Conservation (phyloP, 2,113 vertebrate genomes). For the Plecotus auritus region DNA sequence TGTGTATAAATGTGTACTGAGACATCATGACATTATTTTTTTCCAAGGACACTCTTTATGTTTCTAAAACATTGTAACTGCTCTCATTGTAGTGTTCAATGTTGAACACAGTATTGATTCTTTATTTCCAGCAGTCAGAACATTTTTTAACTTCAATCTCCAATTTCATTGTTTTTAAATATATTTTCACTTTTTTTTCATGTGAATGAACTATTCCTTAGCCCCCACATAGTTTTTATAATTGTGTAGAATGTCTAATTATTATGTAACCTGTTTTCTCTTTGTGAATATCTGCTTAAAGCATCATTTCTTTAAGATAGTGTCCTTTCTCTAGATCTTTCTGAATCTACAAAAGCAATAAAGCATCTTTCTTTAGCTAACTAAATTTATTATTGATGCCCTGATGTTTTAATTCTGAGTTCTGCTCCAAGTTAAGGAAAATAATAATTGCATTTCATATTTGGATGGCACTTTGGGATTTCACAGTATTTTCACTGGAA, state of each 20-base stretch:
- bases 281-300: background rate
- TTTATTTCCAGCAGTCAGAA: background rate
- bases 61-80: background rate
- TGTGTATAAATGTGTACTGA: background rate
- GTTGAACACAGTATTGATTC: background rate
- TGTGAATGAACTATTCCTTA: background rate
- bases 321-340: constrained; percentile 27
- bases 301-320: constrained; percentile 10
- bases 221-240: background rate
- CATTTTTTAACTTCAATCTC: constrained; percentile 5
- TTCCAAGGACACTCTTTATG: constrained; percentile 20
- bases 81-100: background rate
- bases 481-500: constrained; percentile 29
- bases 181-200: background rate
- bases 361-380: background rate
- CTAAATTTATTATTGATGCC: background rate
- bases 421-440: background rate
- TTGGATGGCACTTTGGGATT: background rate
- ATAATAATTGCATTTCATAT: background rate
- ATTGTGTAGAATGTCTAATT: background rate
- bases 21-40: background rate
- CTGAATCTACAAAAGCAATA: background rate
- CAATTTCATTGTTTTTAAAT: constrained; percentile 1
- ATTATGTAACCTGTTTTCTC: constrained; percentile 14
- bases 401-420: background rate